Conservation (phyloP, 2,113 vertebrate species). For the pig (Sus scrofa) region DNA sequence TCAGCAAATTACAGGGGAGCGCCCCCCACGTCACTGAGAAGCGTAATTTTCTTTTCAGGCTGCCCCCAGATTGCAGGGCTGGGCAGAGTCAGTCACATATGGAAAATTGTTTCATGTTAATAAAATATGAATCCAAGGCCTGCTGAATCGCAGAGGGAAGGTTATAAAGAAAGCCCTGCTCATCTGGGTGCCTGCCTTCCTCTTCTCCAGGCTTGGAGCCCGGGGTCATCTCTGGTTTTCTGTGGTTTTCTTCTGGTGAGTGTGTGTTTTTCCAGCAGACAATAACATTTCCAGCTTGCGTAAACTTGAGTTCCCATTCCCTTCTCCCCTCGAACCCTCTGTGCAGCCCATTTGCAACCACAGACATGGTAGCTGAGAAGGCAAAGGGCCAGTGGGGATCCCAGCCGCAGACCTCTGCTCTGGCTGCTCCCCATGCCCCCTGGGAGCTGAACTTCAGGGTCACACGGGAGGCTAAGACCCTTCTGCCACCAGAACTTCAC, state of each 20-base stretch:
- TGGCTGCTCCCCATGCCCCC: not conserved
- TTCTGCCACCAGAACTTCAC: not conserved
- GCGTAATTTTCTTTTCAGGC: conserved; percentile 39
- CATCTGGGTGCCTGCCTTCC: not conserved
- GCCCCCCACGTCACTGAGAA: not conserved
- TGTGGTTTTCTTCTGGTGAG: not conserved
- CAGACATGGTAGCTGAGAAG: not conserved
- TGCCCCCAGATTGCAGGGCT: not conserved
- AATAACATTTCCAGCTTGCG: not conserved
- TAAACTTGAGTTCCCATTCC: not conserved
- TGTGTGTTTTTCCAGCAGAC: not conserved
- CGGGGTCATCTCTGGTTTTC: not conserved
- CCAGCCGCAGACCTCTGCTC: not conserved
- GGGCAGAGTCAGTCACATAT: not conserved
- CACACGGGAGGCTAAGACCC: not conserved
- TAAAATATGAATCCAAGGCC: not conserved
- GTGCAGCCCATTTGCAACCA: not conserved
- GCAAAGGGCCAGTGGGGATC: not conserved
- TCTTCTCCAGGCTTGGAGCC: not conserved
- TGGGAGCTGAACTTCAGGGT: not conserved
- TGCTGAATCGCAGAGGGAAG: conserved; percentile 13
- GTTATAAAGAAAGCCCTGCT: not conserved
- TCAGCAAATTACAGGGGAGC: not conserved
- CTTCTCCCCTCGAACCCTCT: not conserved
- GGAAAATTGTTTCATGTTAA: conserved; percentile 47